Conservation (phyloP, 2,113 vertebrate species). For the Microtus ochrogaster region DNA sequence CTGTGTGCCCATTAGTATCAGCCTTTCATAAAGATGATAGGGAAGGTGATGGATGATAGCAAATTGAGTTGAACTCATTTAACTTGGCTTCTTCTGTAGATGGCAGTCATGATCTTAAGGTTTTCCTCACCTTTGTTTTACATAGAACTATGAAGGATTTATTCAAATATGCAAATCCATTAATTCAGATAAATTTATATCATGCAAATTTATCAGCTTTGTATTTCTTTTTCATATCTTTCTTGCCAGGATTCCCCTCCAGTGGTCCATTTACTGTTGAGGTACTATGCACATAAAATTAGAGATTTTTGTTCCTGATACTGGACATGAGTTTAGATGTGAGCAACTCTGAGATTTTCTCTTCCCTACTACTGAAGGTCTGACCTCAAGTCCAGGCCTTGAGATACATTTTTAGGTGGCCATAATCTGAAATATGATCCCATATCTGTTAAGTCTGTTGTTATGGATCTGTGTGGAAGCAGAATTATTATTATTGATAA, state of each 20-base stretch:
- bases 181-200: neutral
- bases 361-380: neutral
- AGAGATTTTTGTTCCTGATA: neutral
- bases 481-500: constrained; percentile 32
- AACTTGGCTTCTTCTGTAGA: neutral
- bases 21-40: neutral
- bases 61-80: neutral
- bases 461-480: neutral
- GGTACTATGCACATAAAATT: neutral
- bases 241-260: neutral
- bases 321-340: neutral
- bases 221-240: neutral
- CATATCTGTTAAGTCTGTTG: neutral
- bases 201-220: neutral
- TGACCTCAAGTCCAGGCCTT: neutral
- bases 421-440: neutral
- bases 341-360: constrained; percentile 5
- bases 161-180: neutral
- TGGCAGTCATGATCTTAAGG: neutral
- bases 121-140: neutral
- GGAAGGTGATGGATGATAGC: neutral
- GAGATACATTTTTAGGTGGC: neutral
- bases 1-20: neutral
- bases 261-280: neutral
- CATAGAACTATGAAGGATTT: neutral